Base-by-base conservation (phyloP, 2,888 invertebrate species). In the Pomacea canaliculata region DNA sequence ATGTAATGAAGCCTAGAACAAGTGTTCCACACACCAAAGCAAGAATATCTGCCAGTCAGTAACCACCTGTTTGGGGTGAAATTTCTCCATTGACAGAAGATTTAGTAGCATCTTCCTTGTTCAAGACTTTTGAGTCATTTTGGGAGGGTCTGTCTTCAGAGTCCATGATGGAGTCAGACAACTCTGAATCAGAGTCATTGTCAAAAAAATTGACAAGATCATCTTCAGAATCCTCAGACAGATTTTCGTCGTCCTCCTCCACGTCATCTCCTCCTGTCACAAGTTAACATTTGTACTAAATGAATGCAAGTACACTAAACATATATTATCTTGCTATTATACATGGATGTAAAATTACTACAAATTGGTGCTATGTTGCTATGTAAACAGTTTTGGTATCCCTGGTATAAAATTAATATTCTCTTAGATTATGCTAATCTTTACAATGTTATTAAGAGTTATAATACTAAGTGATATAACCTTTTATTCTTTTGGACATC, bases 181-280 rank as follows among this genome's bases (percentile, higher is more conserved):
- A 81, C 72, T 88, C 89, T 0, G 87, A 87, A 76, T 88, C 88
- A 5, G 85, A 86, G 37, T 87, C 85, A 48, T 85, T 82, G 70
- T 86, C 86, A 78, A 89, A 86, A 79, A 85, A 89, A 46, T 87
- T 83, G 10, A 84, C 84, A 75, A 86, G 83, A 68, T 86, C 88
- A 66, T 89, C 89, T 13, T 88, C 86, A 19, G 86, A 87, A 56
- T 85, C 85, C 63, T 86, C 88, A 5, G 87, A 86, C 71, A 88
- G 70, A 67, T 85, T 81, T 5, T 83, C 80, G 13, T 78, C 83
- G 16, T 86, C 86, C 46, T 86, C 86, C 46, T 83, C 82, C 27
- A 80, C 76, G 18, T 84, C 83, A 59, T 84, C 83, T 18, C 82
- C 85, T 70, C 86, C 87, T 87, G 77, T 37, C 76, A 68, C 19